Conservation (phyloP, 1,140 invertebrate species). For the Brachionus koreanus region DNA sequence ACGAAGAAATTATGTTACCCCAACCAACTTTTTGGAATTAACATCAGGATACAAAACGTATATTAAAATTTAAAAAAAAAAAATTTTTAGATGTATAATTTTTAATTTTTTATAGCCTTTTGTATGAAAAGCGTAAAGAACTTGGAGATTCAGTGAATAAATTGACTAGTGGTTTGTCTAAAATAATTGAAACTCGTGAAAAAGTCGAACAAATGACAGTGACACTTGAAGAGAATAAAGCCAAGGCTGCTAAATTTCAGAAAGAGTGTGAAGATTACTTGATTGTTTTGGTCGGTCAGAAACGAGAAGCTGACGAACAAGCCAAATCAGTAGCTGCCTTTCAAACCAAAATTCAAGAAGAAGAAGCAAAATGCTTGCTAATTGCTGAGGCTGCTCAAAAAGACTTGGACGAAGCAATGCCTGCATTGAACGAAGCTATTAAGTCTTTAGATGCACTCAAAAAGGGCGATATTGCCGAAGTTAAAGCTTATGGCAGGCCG, state of each 20-base stretch:
- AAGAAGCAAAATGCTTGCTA: slow-evolving; percentile 72
- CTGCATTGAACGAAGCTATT: slow-evolving; percentile 75
- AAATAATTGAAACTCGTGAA: slow-evolving; percentile 69
- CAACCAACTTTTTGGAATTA: slow-evolving; percentile 76
- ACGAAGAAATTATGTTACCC: slow-evolving; percentile 77
- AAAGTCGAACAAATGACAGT: slow-evolving; percentile 71
- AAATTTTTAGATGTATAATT: background rate
- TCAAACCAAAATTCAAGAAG: slow-evolving; percentile 70
- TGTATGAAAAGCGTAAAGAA: slow-evolving; percentile 68
- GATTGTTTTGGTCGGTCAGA: slow-evolving; percentile 70
- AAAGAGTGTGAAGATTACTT: slow-evolving; percentile 71
- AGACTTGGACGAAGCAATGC: slow-evolving; percentile 76
- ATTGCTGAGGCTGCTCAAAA: slow-evolving; percentile 72
- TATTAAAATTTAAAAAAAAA: background rate
- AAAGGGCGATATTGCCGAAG: slow-evolving; percentile 80
- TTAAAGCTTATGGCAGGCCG: slow-evolving; percentile 77
- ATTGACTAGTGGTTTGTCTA: slow-evolving; percentile 67
- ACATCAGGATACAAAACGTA: slow-evolving; percentile 75
- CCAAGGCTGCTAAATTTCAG: slow-evolving; percentile 68
- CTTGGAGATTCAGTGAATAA: slow-evolving; percentile 70
- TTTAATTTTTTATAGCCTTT: slow-evolving; percentile 63
- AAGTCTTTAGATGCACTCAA: slow-evolving; percentile 74
- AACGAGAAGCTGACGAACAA: slow-evolving; percentile 73
- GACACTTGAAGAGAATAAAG: slow-evolving; percentile 72
- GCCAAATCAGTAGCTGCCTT: slow-evolving; percentile 65